phyloP scores from a whole-genome alignment of 92 coral and sea anemone genomes.

The Paramuricea clavata region DNA sequence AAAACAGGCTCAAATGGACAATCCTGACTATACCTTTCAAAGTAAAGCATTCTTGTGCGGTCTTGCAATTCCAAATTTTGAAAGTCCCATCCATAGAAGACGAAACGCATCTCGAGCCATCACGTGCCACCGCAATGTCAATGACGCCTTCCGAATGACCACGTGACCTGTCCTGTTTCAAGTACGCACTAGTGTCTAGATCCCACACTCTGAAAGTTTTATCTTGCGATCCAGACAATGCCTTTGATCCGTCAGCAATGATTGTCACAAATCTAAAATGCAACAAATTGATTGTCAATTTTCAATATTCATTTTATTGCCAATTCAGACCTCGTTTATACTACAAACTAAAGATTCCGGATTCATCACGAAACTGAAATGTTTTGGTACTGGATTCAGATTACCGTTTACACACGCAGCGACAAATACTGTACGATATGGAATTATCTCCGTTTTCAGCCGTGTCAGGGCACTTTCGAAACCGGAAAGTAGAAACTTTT shows the following conservation, averaged over 20 bases:
- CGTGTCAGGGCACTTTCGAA: too few species aligned
- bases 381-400: too few species aligned
- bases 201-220: slow-evolving; percentile 68
- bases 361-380: too few species aligned
- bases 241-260: slow-evolving; percentile 37
- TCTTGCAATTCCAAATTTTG: slow-evolving; percentile 63
- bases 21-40: neutral
- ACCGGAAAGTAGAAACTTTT: too few species aligned
- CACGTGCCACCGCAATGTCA: slow-evolving; percentile 37
- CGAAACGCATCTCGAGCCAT: slow-evolving; percentile 53
- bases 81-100: slow-evolving; percentile 64
- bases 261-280: slow-evolving; percentile 54
- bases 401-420: too few species aligned
- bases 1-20: too few species aligned
- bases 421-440: too few species aligned
- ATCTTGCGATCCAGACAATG: slow-evolving; percentile 73
- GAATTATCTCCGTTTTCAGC: too few species aligned
- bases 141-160: slow-evolving; percentile 66
- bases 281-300: neutral
- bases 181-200: slow-evolving; percentile 26
- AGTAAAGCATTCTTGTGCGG: slow-evolving; percentile 30
- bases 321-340: too few species aligned
- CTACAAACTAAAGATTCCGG: too few species aligned
- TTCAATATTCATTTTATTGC: too few species aligned
- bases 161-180: slow-evolving; percentile 21